These are phyloP conservation scores for Geotrypetes seraphini DNA, from an alignment of 2,797 vertebrate species.

Conservation along the genomic window DNA sequence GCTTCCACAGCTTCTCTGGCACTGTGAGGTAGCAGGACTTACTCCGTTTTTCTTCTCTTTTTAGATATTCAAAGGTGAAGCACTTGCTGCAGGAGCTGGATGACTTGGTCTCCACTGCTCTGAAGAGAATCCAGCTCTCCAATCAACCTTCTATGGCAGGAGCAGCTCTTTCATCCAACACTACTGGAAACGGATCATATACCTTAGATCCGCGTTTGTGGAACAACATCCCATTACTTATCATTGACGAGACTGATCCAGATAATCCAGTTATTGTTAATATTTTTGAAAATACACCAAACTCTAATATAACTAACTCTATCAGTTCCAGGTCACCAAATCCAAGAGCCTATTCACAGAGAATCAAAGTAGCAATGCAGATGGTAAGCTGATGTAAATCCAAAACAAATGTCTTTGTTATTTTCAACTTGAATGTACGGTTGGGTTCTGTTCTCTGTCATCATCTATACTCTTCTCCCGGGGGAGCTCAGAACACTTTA, in stretches of 20 bases:
- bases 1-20: too few species aligned
- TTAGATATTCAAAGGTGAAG: constrained; percentile 51
- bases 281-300: constrained; percentile 32
- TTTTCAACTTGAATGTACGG: too few species aligned
- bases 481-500: too few species aligned
- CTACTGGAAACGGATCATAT: neutral
- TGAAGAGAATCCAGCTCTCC: constrained; percentile 47
- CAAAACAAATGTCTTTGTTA: too few species aligned
- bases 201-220: constrained; percentile 37
- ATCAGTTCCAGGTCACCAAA: neutral
- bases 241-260: constrained; percentile 47
- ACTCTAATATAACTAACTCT: neutral
- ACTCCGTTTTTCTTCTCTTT: too few species aligned
- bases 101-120: constrained; percentile 39
- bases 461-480: too few species aligned
- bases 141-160: neutral
- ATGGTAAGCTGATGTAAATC: constrained; percentile 55
- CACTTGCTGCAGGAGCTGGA: constrained; percentile 50
- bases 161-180: neutral
- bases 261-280: constrained; percentile 35
- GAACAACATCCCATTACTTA: constrained; percentile 54
- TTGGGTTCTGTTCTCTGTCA: too few species aligned
- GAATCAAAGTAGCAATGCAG: constrained; percentile 57
- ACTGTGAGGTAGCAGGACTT: too few species aligned
- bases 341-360: neutral